These are phyloP conservation scores for Salvelinus sp. DNA, from an alignment of 2,113 vertebrate genomes.

Conservation along the genomic window DNA sequence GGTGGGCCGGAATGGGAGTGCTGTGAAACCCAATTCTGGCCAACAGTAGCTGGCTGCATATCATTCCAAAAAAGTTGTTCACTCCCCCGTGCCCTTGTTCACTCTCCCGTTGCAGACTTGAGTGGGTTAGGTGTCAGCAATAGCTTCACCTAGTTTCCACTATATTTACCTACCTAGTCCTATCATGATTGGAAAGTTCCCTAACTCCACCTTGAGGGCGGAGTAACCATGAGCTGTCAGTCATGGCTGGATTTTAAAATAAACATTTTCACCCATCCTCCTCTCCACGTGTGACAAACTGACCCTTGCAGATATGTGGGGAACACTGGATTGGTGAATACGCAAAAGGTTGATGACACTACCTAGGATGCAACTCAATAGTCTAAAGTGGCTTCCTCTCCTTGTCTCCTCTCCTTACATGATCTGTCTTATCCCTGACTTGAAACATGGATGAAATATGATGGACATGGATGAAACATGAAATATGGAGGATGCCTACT, in stretches of 20 bases:
- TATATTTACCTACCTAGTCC: background rate
- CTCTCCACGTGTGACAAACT: background rate
- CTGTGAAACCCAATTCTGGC: background rate
- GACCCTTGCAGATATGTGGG: background rate
- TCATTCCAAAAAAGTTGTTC: background rate
- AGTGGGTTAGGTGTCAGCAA: background rate
- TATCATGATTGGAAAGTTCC: too few relatives aligned
- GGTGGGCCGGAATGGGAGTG: background rate
- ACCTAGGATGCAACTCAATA: background rate
- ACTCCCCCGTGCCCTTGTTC: background rate
- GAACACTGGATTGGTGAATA: background rate
- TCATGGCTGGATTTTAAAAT: background rate
- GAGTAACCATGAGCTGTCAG: too few relatives aligned
- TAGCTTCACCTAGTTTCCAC: background rate
- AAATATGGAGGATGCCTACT: background rate
- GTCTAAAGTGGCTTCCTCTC: background rate
- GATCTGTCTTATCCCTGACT: background rate
- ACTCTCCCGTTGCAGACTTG: background rate
- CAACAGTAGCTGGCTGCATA: background rate
- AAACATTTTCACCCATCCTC: background rate
- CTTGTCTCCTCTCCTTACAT: background rate
- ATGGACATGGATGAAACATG: too few relatives aligned
- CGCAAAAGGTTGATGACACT: background rate
- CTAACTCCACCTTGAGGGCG: too few relatives aligned
- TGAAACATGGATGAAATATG: too few relatives aligned